These are phyloP conservation scores for Empis stercorea DNA, from an alignment of 2,888 invertebrate species.

Conservation along the genomic window DNA sequence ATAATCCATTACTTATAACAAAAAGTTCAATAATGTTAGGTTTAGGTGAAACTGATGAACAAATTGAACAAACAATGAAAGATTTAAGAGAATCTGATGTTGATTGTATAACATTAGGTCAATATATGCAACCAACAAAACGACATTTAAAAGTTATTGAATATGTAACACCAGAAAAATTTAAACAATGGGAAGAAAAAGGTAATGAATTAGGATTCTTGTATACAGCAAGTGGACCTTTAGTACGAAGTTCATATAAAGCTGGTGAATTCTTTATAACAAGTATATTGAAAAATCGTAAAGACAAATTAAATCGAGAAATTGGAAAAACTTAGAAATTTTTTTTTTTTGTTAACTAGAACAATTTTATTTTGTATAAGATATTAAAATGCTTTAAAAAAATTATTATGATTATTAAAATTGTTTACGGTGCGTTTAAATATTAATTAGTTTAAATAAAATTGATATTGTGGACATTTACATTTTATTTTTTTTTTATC, in stretches of 20 bases:
- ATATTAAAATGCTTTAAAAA: too few species aligned
- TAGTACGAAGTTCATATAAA: conserved; percentile 92
- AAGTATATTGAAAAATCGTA: conserved; percentile 56
- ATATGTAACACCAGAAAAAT: conserved; percentile 93
- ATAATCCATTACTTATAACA: conserved; percentile 73
- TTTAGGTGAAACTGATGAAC: conserved; percentile 76
- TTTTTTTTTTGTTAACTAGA: too few species aligned
- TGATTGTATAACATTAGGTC: conserved; percentile 93
- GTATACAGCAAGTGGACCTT: conserved; percentile 94
- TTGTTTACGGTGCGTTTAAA: too few species aligned
- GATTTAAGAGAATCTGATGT: conserved; percentile 73
- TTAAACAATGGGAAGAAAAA: conserved; percentile 67
- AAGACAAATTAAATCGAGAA: conserved; percentile 4
- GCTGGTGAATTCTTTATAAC: conserved; percentile 93
- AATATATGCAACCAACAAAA: conserved; percentile 99
- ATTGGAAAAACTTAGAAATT: too few species aligned
- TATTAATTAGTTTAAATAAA: too few species aligned
- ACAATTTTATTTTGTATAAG: too few species aligned
- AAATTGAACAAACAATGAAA: conserved; percentile 74
- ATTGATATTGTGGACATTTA: too few species aligned
- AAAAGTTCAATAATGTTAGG: conserved; percentile 99
- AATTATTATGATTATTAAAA: too few species aligned
- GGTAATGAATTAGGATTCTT: conserved; percentile 82
- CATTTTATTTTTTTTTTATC: too few species aligned
- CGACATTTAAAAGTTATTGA: conserved; percentile 87